A percentile compares a stretch with the other conserved stretches of the same genome.
phyloP scores from a whole-genome alignment of 2,797 vertebrate species.

The Phoebastria nigripes region DNA sequence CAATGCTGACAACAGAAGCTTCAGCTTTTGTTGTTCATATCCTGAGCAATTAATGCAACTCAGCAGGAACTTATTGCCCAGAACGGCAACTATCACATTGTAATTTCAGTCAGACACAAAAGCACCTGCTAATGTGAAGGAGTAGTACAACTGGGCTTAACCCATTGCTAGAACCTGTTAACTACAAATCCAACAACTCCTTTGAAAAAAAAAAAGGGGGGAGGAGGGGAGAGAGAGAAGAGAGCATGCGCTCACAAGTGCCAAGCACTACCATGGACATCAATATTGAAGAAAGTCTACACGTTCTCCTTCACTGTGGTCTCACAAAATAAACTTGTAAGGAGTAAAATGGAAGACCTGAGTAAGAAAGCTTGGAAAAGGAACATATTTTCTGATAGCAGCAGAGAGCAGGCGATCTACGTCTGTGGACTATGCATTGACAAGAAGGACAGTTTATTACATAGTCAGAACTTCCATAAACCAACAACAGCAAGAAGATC shows the following conservation, averaged over 20 bases:
- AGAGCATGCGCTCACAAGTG: fast-evolving
- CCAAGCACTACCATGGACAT: not conserved
- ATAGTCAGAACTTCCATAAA: not conserved
- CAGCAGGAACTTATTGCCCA: conserved; percentile 55
- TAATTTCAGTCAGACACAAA: conserved; percentile 8
- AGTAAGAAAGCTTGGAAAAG: not conserved
- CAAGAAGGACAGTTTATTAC: not conserved
- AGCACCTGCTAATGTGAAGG: conserved; percentile 7
- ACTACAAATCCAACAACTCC: not conserved
- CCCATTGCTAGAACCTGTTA: not conserved
- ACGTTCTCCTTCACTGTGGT: not conserved
- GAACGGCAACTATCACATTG: conserved; percentile 17
- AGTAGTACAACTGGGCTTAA: not conserved
- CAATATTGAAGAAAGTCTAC: not conserved
- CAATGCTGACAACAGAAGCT: conserved; percentile 48
- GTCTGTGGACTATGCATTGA: fast-evolving
- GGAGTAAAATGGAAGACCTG: not conserved
- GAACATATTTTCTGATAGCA: not conserved
- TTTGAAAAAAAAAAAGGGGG: not conserved
- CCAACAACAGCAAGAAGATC: not conserved
- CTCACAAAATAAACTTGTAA: not conserved
- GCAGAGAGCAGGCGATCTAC: not conserved
- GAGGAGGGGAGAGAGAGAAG: not conserved
- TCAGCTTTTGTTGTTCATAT: conserved; percentile 52
- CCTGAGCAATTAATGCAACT: conserved; percentile 58